These are phyloP conservation scores for Agrotis ipsilon DNA, from an alignment of 2,888 invertebrate genomes.

Conservation along the genomic window DNA sequence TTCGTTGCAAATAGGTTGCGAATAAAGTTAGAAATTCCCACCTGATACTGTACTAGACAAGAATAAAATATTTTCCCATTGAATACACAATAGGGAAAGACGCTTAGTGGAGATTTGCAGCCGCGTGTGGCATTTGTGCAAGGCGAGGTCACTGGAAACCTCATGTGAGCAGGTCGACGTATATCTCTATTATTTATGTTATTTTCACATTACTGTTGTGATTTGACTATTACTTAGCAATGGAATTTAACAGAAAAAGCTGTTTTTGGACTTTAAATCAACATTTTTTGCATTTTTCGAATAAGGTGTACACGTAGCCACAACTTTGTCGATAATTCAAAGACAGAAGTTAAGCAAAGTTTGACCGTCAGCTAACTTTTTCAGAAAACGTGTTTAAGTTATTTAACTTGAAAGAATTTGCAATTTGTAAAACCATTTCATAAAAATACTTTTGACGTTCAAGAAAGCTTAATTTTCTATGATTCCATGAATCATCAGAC, in stretches of 20 bases:
- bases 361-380: background rate
- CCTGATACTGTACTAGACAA: slow-evolving; percentile 34
- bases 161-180: slow-evolving; percentile 70
- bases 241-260: background rate
- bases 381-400: background rate
- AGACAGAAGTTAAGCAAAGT: background rate
- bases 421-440: slow-evolving; percentile 10
- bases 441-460: slow-evolving; percentile 5
- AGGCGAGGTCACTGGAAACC: slow-evolving; percentile 79
- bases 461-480: slow-evolving; percentile 20
- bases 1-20: slow-evolving; percentile 33
- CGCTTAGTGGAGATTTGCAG: slow-evolving; percentile 70
- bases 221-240: slow-evolving; percentile 3
- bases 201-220: slow-evolving; percentile 17
- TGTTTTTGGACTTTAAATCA: background rate
- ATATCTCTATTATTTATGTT: slow-evolving; percentile 48
- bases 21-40: slow-evolving; percentile 38
- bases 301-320: too few species aligned
- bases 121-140: slow-evolving; percentile 66
- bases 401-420: slow-evolving; percentile 14
- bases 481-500: slow-evolving; percentile 36
- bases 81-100: slow-evolving; percentile 70
- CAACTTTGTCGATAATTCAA: too few species aligned
- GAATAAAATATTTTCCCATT: slow-evolving; percentile 51
- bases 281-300: too few species aligned